These are phyloP conservation scores for Corticium candelabrum DNA, from an alignment of 37 sponge, comb jelly and placozoan genomes.

Conservation along the genomic window DNA sequence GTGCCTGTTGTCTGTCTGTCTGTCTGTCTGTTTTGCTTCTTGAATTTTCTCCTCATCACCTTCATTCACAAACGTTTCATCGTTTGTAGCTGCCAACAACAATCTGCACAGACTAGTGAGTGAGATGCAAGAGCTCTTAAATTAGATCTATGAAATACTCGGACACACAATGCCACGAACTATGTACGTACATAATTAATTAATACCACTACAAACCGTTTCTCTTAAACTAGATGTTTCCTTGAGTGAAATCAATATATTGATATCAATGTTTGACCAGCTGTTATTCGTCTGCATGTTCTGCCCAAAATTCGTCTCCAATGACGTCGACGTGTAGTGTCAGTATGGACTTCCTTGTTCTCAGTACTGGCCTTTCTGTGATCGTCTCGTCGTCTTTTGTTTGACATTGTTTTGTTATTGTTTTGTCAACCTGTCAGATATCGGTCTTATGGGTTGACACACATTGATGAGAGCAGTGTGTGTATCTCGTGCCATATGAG, in stretches of 20 bases:
- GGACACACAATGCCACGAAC: too few relatives aligned
- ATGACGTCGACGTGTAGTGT: slow-evolving; percentile 63
- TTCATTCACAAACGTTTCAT: too few relatives aligned
- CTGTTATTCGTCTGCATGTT: slow-evolving; percentile 8
- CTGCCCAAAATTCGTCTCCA: slow-evolving; percentile 58
- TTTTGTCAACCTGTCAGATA: not conserved
- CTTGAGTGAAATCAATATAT: not conserved
- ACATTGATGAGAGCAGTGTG: too few relatives aligned
- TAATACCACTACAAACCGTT: too few relatives aligned
- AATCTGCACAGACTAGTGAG: not conserved
- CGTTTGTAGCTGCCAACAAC: not conserved
- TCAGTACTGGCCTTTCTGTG: not conserved
- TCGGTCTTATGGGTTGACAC: too few relatives aligned
- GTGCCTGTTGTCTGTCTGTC: too few relatives aligned
- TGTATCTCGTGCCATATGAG: slow-evolving; percentile 48
- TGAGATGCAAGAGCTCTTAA: not conserved
- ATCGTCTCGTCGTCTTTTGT: not conserved
- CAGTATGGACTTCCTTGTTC: slow-evolving; percentile 5
- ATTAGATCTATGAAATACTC: too few relatives aligned
- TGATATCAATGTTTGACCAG: not conserved
- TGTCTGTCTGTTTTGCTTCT: not conserved
- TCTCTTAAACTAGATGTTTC: too few relatives aligned
- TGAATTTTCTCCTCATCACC: too few relatives aligned
- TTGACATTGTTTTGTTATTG: not conserved
- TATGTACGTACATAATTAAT: too few relatives aligned